phyloP scores from a whole-genome alignment of 2,797 vertebrate species.

The Spinibarbus caldwelli region DNA sequence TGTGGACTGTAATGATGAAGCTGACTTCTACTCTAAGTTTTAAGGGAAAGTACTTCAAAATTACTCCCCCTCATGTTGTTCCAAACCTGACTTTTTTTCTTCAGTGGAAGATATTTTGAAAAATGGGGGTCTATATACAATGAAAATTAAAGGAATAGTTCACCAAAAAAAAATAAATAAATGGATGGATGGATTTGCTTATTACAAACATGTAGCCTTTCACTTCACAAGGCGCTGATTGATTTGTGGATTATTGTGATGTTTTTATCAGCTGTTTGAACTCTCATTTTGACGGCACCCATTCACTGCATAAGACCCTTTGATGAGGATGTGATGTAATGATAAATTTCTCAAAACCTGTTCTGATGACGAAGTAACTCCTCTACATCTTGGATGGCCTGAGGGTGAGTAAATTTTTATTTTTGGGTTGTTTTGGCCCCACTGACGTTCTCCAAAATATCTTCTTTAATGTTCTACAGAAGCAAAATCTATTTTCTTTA shows the following conservation, averaged over 20 bases:
- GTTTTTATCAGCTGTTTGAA: not conserved
- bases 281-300: not conserved
- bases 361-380: not conserved
- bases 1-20: not conserved
- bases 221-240: not conserved
- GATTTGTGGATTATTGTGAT: not conserved
- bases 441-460: not conserved
- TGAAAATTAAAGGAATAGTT: not conserved
- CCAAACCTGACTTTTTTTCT: not conserved
- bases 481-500: not conserved
- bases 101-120: not conserved
- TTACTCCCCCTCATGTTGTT: not conserved
- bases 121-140: not conserved
- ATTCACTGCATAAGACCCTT: not conserved
- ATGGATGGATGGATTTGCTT: too few relatives aligned
- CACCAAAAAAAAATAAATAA: not conserved
- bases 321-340: too few relatives aligned
- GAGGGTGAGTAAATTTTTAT: not conserved
- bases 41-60: not conserved
- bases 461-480: not conserved
- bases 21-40: not conserved
- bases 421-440: not conserved
- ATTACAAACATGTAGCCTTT: too few relatives aligned
- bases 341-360: too few relatives aligned
- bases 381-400: not conserved